Base-by-base conservation (phyloP, 2,888 invertebrate genomes). In the Stegana nigrithorax region DNA sequence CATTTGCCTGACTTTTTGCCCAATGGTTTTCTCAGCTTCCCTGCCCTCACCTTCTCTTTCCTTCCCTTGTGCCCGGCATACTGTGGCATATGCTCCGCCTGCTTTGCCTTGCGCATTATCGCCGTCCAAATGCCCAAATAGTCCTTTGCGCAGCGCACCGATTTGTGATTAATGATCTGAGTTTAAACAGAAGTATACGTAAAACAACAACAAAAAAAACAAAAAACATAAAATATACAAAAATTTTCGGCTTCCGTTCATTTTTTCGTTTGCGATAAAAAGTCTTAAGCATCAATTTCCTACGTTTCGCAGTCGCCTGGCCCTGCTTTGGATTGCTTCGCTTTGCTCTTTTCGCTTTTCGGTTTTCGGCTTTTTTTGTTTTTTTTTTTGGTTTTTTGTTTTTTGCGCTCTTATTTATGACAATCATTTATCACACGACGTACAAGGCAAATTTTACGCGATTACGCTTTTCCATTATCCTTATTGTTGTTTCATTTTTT, bases 391-490 rank as follows among this genome's bases (percentile, higher is more conserved):
- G 17, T 17, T 3, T 51, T 51, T 51, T 12, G 26, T 63, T 60
- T 69, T 68, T 66, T 65, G 36, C 63, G 65, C 62, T 69, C 78
- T 81, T 81, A 81, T 81, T 81, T 81, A 81, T 82, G 81, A 81
- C 83, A 81, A 76, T 81, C 82, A 81, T 81, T 81, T 81, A 82
- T 81, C 83, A 82, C 78, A 59, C 62, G 45, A 63, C 67, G 70
- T 71, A 73, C 71, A 74, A 77, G 72, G 72, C 76, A 73, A 75
- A 78, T 78, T 74, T 73, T 67, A 63, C 71, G 71, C 77, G 76
- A 80, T 77, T 80, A 72, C 77, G 73, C 76, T 74, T 75, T 72
- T 71, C 76, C 80, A 80, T 78, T 78, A 73, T 72, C 64, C 73
- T 56, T 53, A 32, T 29, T 29, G 19, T 32, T 53, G 53, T 19